phyloP scores from a whole-genome alignment of 2,888 invertebrate genomes.

The Aphodius sticticus region DNA sequence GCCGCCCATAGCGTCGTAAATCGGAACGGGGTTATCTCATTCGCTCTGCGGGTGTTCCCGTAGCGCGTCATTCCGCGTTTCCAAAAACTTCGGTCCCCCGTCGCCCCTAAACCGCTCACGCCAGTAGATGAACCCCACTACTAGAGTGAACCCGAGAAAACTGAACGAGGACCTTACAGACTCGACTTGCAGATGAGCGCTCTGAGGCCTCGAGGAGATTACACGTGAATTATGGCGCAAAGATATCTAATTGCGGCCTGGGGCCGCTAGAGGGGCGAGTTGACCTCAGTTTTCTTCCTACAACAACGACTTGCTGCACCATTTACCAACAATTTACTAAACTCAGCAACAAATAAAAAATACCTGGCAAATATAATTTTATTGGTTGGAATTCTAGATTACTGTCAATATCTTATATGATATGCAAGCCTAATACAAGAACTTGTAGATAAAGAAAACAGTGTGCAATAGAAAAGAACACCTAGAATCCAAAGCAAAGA shows the following conservation, averaged over 20 bases:
- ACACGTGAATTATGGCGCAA: constrained; percentile 68
- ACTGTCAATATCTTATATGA: too few species aligned
- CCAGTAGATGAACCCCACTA: background rate
- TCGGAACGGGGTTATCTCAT: background rate
- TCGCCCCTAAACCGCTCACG: constrained; percentile 34
- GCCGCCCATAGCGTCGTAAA: background rate
- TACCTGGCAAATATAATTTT: background rate
- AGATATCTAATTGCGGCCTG: constrained; percentile 64
- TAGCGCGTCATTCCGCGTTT: constrained; percentile 21
- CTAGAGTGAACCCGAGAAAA: constrained; percentile 7
- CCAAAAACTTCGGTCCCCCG: constrained; percentile 39
- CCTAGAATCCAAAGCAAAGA: too few species aligned
- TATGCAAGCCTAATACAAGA: too few species aligned
- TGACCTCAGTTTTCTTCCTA: constrained; percentile 52
- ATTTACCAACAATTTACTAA: constrained; percentile 59
- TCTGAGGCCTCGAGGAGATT: constrained; percentile 63
- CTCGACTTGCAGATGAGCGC: constrained; percentile 57
- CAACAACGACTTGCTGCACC: constrained; percentile 42
- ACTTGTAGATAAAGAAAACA: too few species aligned
- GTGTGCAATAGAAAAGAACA: too few species aligned
- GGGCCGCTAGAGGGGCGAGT: constrained; percentile 53
- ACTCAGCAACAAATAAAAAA: constrained; percentile 47
- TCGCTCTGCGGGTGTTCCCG: background rate
- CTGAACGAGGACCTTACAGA: constrained; percentile 27
- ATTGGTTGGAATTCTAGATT: too few species aligned